Evolutionary conservation across 1,140 invertebrate genomes (phyloP), one percentile per base, ranked within the genome.

Genomic region (Neodiprion lecontei): DNA sequence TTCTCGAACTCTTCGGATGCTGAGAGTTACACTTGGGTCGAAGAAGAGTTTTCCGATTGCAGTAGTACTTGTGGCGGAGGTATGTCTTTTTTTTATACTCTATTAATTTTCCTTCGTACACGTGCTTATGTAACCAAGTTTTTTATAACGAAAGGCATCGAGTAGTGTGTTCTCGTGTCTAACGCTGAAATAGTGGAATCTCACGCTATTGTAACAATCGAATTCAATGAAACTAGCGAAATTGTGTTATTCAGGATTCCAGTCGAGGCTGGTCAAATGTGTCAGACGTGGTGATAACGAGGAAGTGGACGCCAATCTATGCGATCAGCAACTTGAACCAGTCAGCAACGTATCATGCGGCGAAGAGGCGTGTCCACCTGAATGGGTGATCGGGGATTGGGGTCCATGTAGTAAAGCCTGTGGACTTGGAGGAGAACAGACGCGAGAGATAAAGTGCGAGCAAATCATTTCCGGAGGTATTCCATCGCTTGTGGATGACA

Each of bases 11-110:
- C 89, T 70, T 87, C 90, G 1, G 90, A 93, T 78, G 90, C 92
- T 65, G 93, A 95, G 74, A 91, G 90, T 47, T 98, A 97, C 84
- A 89, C 90, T 9, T 98, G 96, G 96, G 91, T 92, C 8, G 91
- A 91, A 80, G 94, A 93, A 53, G 92, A 94, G 74, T 99, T 95
- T 86, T 92, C 93, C 7, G 88, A 91, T 0, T 99, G 97, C 86
- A 94, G 92, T 74, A 91, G 91, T 4, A 91, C 92, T 9, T 99
- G 97, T 85, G 97, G 97, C 21, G 95, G 95, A 90, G 97, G 97
- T 94, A 87, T n/a, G 12, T n/a, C 48, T 53, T 67, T 73, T 40
- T 48, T 11, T 40, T 12, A 21, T 21, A 21, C 17, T 8, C 7
- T n/a, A 47, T 65, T 7, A 10, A 68, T 8, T 23, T 11, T 23